Conservation (phyloP, 2,888 invertebrate species). For the Creontiades dilutus region DNA sequence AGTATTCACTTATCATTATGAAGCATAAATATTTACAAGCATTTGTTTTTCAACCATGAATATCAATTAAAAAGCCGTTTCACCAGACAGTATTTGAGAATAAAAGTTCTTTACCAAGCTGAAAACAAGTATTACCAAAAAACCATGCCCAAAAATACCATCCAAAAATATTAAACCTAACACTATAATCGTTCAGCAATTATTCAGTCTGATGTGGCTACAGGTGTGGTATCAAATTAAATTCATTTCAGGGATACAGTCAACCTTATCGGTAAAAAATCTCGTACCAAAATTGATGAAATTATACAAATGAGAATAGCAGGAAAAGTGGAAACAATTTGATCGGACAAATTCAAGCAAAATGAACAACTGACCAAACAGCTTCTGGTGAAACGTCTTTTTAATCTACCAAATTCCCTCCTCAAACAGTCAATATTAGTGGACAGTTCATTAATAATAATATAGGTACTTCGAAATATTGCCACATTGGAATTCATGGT, state of each 20-base stretch:
- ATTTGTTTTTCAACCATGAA: neutral
- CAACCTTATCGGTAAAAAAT: too few species aligned
- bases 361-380: neutral
- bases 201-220: too few species aligned
- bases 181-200: too few species aligned
- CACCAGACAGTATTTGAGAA: conserved; percentile 19
- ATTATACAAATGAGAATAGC: too few species aligned
- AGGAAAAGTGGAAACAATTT: neutral
- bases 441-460: conserved; percentile 8
- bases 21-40: conserved; percentile 55
- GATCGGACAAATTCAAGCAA: neutral
- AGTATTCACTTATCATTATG: neutral
- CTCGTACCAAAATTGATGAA: too few species aligned
- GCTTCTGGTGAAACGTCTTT: conserved; percentile 30
- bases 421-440: neutral
- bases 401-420: neutral
- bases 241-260: too few species aligned
- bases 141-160: too few species aligned
- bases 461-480: neutral
- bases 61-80: conserved; percentile 21
- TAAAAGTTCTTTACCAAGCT: neutral
- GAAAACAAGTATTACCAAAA: too few species aligned
- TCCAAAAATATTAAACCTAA: too few species aligned
- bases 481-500: neutral
- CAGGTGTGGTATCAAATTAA: too few species aligned